phyloP scores from a whole-genome alignment of 2,888 invertebrate species.

The Mimumesa dahlbomi region DNA sequence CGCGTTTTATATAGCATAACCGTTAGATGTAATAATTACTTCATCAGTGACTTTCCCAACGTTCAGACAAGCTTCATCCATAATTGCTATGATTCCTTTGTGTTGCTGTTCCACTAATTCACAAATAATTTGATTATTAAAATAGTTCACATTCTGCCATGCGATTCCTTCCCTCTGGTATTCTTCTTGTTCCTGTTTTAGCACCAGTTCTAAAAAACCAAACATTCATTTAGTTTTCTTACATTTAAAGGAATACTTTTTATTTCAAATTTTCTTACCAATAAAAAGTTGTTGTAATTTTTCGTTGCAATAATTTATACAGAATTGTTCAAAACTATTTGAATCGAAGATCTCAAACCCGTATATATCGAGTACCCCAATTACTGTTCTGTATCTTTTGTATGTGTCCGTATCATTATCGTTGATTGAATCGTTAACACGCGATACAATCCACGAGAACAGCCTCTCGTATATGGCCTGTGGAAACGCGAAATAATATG shows the following conservation, averaged over 20 bases:
- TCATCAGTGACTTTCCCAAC: constrained; percentile 93
- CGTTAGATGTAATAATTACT: constrained; percentile 65
- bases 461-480: constrained; percentile 96
- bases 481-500: constrained; percentile 25
- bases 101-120: constrained; percentile 97
- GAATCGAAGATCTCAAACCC: constrained; percentile 99
- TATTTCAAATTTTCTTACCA: constrained; percentile 82
- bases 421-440: constrained; percentile 95
- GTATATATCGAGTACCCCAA: constrained; percentile 98
- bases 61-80: constrained; percentile 98
- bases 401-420: constrained; percentile 83
- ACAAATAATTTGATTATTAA: constrained; percentile 98
- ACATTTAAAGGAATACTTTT: background rate
- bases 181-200: constrained; percentile 99
- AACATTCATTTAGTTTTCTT: constrained; percentile 14
- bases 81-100: constrained; percentile 94
- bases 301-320: constrained; percentile 99
- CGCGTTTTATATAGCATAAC: background rate
- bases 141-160: constrained; percentile 97
- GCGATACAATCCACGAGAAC: constrained; percentile 95
- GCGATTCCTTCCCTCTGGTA: constrained; percentile 97
- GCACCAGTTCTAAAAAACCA: constrained; percentile 89
- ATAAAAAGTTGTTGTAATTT: constrained; percentile 99
- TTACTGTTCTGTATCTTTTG: constrained; percentile 87
- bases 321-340: constrained; percentile 99